Base-by-base conservation (phyloP, 2,888 invertebrate genomes). In the Oasisia sp. region DNA sequence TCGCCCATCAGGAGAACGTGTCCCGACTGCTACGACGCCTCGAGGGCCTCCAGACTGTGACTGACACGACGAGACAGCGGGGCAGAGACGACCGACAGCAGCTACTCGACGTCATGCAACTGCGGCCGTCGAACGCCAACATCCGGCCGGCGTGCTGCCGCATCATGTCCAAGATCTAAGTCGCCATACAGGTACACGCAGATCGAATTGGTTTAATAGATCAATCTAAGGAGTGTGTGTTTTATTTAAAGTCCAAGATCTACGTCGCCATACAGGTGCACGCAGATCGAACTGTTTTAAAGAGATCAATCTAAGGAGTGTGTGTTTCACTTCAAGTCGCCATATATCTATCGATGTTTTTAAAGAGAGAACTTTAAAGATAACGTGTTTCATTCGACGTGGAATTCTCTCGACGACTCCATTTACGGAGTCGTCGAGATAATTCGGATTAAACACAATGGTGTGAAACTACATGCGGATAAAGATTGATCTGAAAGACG, bases 101-200 rank as follows among this genome's bases (percentile, higher is more conserved):
- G 74, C 74, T 74, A 27, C n/a, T 74, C 27, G 74, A 74, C 27
- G 74, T 74, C 74, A 74, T 74, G 74, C 74, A 74, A n/a, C 74
- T 74, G 74, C 74, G 27, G 19, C 19, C 27, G 74, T 74, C 74
- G 27, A 74, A 27, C 74, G 74, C 27, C 74, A 74, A 74, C 27
- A n/a, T 74, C 14, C 74, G 74, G 27, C 27, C 1, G 74, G 74
- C 74, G 19, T 74, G 74, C 27, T 74, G 74, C 27, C 74, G 74
- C 74, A n/a, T 74, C 27, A 74, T 74, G 74, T 74, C 74, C 74
- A 74, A 74, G 74, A 74, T 74, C 74, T 74, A 74, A 27, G 74
- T 74, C 74, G 74, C 27, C 74, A n/a, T 74, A 19, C 74, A 74
- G 74, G 74, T 74, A 74, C n/a, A 74, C 74, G 27, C 50, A 12